Evolutionary conservation across 1,140 invertebrate species (phyloP).

Genomic region (Bombus fervidus): DNA sequence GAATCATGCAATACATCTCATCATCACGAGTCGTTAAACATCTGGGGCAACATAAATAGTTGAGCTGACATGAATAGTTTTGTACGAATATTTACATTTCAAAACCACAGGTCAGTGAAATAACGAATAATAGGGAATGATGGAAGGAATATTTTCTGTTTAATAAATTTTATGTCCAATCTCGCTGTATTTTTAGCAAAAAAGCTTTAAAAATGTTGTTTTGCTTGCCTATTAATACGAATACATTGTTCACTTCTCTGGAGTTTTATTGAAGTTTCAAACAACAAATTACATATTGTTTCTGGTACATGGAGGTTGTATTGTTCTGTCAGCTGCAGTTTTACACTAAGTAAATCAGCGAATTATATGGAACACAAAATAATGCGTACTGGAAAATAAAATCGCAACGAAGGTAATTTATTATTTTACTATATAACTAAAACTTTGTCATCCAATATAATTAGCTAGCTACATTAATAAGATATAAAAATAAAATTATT

Average conservation of each 20-base stretch:
- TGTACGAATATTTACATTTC: neutral
- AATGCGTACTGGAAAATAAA: neutral
- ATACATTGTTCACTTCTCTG: neutral
- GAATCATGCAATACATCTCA: constrained; percentile 18
- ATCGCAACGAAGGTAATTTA: neutral
- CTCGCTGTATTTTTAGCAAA: neutral
- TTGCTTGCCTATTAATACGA: neutral
- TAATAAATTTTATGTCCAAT: neutral
- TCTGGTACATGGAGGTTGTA: neutral
- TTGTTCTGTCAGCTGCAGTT: neutral
- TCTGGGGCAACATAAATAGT: too few species aligned
- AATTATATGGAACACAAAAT: neutral
- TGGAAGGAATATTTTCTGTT: neutral
- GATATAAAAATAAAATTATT: too few species aligned
- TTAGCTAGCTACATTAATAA: too few species aligned
- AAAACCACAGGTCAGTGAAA: neutral
- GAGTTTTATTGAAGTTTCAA: neutral
- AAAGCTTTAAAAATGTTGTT: neutral
- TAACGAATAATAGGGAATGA: neutral
- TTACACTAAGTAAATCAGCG: neutral
- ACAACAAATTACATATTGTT: neutral
- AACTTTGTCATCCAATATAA: neutral
- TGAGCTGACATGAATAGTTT: neutral
- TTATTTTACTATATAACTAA: neutral
- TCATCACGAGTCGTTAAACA: neutral